Evolutionary conservation across 2,113 vertebrate species (phyloP), one percentile per base, ranked within the genome.

Genomic region (Typhlomys cinereus): DNA sequence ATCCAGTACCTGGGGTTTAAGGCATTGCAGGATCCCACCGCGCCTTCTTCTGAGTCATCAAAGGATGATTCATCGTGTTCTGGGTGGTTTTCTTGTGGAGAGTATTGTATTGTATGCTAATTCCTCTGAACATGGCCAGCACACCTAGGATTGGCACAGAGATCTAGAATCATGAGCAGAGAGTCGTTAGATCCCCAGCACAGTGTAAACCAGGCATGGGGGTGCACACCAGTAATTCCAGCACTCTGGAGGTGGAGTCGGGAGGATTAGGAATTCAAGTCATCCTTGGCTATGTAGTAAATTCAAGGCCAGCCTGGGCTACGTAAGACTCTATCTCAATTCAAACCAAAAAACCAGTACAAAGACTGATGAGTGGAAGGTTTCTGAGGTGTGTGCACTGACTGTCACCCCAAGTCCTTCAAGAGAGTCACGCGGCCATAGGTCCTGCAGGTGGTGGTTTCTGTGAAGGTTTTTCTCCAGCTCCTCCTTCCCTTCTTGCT

Each of bases 21-120:
- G 94, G 95, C 92, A 70, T 69, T 83, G 6, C 18, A 61, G 91
- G 69, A 94, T 84, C 92, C 93, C 89, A 39, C 57, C 87, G 29
- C 70, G 34, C 86, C 67, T 91, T 80, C 76, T 89, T 80, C 76
- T 89, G 89, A 95, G 91, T 96, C 91, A 95, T 96, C 88, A 76
- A 92, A 90, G 88, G 67, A 50, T 96, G 95, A 95, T 91, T 96
- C 85, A 93, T 44, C 88, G 69, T 20, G 0, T 94, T 95, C 93
- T 93, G 93, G 91, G 94, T 95, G 96, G 90, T 94, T 96, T 97
- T 96, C 83, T 90, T 90, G 71, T 94, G 91, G 89, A 81, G 86
- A 7, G 21, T 95, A 54, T 90, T 91, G 96, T 84, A 95, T 85
- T 89, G 73, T 94, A 91, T 76, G 66, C 78, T 93, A 95, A 92